Base-by-base conservation (phyloP, 2,888 invertebrate species). In the Lasioglossum pauxillum region DNA sequence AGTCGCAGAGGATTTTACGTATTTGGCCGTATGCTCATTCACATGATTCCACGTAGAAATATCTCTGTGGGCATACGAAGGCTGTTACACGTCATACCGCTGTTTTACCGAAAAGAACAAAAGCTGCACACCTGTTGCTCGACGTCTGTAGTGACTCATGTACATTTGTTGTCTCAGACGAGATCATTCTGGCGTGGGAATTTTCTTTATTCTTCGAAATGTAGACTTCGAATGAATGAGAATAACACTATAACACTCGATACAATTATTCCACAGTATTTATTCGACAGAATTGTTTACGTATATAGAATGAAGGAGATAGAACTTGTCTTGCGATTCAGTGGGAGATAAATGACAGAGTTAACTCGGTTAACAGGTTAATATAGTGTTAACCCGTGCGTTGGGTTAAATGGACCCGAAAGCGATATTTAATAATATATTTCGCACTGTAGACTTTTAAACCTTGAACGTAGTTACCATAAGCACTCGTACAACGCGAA, bases 111-210 rank as follows among this genome's bases (percentile, higher is more conserved):
- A 64, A 46, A 46, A n/a, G 8, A 16, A 19, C 60, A 38, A 27
- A 44, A 23, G 41, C 23, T 31, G 46, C 38, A 71, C 81, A 85
- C 81, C 81, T 81, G 86, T 85, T 81, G 86, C 86, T 4, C 16
- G 14, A 0, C 35, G 31, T 3, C 1, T 0, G 10, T 27, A 5
- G 71, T n/a, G 71, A 80, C 53, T 71, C 60, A 72, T 7, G 23
- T 57, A 23, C 16, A 35, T 27, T 16, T 23, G n/a, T 41, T 44
- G 27, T 31, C 38, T 38, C 74, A 23, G 23, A 14, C n/a, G 73
- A 31, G 67, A 67, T 76, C 67, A 67, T 72, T 75, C 60, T 64
- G 19, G 14, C 16, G 7, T 19, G 2, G 19, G 16, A 35, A 53
- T 41, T 53, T 5, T 27, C 10, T 41, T 19, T 64, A 35, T 31